These are phyloP conservation scores for Oenanthe melanoleuca DNA, from an alignment of 2,113 vertebrate genomes.

Conservation along the genomic window DNA sequence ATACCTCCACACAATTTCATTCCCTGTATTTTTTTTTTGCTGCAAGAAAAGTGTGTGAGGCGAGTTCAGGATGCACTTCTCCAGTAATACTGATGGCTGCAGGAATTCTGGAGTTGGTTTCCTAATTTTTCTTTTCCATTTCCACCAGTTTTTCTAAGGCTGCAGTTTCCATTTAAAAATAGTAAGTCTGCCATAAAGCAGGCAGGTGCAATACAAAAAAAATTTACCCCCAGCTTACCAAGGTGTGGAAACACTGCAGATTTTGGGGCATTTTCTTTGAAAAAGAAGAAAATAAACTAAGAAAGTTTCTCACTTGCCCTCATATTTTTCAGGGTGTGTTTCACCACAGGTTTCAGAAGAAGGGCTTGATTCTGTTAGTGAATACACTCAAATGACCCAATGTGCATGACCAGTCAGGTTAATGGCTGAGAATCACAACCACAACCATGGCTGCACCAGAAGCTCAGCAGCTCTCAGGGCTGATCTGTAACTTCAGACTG, in stretches of 20 bases:
- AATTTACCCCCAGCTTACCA: not conserved
- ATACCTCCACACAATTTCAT: not conserved
- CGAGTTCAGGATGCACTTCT: not conserved
- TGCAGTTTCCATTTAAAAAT: not conserved
- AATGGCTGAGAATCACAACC: not conserved
- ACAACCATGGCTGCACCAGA: fast-evolving
- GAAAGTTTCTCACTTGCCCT: not conserved
- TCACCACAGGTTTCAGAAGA: not conserved
- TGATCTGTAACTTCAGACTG: not conserved
- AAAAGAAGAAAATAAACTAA: not conserved
- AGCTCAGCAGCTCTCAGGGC: not conserved
- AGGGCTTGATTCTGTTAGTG: not conserved
- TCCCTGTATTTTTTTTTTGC: not conserved
- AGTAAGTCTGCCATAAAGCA: not conserved
- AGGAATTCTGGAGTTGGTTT: not conserved
- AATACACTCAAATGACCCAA: not conserved
- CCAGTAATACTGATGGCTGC: not conserved
- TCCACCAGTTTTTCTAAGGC: not conserved
- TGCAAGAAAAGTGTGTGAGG: not conserved
- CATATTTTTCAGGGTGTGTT: not conserved
- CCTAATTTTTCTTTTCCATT: not conserved
- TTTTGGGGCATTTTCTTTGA: not conserved
- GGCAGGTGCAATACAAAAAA: not conserved
- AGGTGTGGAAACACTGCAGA: not conserved
- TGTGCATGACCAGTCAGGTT: fast-evolving